phyloP scores from a whole-genome alignment of 1,140 invertebrate genomes.

The Carposina sasakii region DNA sequence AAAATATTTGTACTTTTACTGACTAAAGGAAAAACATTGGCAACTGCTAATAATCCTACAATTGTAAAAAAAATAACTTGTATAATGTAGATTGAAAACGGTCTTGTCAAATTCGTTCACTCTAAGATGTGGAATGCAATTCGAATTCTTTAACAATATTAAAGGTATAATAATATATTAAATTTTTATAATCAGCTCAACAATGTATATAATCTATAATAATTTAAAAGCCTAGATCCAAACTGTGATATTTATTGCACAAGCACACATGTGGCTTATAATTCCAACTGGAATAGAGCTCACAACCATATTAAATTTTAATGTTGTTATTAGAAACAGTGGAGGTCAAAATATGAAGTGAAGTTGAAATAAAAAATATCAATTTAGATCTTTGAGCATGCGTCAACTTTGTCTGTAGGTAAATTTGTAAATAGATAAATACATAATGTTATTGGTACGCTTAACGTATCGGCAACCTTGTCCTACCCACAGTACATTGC shows the following conservation, averaged over 20 bases:
- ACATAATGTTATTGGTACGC: background rate
- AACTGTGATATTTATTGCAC: conserved; percentile 75
- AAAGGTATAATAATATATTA: conserved; percentile 75
- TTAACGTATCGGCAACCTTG: background rate
- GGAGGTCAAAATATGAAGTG: conserved; percentile 44
- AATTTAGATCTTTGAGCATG: conserved; percentile 35
- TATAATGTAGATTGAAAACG: conserved; percentile 72
- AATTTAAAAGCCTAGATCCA: conserved; percentile 75
- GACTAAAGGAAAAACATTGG: conserved; percentile 74
- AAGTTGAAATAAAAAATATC: conserved; percentile 44
- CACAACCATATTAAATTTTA: conserved; percentile 69
- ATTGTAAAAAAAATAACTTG: conserved; percentile 72
- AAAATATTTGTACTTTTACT: conserved; percentile 76
- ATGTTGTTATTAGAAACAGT: conserved; percentile 45
- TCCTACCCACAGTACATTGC: background rate
- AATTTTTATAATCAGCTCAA: conserved; percentile 75
- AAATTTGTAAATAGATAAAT: conserved; percentile 11
- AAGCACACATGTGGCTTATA: conserved; percentile 73
- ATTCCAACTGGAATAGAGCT: conserved; percentile 72
- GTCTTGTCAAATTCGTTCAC: conserved; percentile 71
- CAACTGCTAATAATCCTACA: conserved; percentile 72
- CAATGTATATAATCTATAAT: conserved; percentile 75
- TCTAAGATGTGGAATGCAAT: conserved; percentile 74
- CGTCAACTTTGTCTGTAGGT: conserved; percentile 29
- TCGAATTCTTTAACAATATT: conserved; percentile 74